These are phyloP conservation scores for Thera obeliscata DNA, from an alignment of 2,888 invertebrate genomes.

Conservation along the genomic window DNA sequence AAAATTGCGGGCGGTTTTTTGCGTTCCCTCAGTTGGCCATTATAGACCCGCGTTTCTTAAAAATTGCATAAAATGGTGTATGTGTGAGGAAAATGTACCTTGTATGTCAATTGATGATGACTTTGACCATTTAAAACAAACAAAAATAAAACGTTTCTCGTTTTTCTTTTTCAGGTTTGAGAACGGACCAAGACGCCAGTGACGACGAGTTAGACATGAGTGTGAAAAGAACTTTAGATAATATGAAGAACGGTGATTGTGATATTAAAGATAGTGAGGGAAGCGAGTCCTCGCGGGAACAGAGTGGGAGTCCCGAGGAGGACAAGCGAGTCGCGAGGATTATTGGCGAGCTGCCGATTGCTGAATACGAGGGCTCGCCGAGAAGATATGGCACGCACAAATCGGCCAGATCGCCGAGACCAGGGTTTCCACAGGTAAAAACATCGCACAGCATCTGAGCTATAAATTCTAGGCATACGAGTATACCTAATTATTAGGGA, in stretches of 20 bases:
- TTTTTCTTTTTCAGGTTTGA: slow-evolving; percentile 80
- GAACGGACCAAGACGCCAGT: slow-evolving; percentile 81
- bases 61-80: too few species aligned
- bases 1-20: too few species aligned
- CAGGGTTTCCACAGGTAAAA: slow-evolving; percentile 92
- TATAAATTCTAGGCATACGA: not conserved
- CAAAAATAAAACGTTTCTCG: slow-evolving; percentile 63
- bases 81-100: too few species aligned
- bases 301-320: slow-evolving; percentile 72
- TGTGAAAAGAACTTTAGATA: slow-evolving; percentile 81
- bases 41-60: too few species aligned
- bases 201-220: slow-evolving; percentile 80
- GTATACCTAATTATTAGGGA: not conserved
- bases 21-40: too few species aligned
- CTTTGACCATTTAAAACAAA: slow-evolving; percentile 25
- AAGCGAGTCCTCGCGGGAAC: slow-evolving; percentile 73
- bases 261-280: slow-evolving; percentile 77
- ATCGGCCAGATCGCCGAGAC: slow-evolving; percentile 90
- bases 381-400: slow-evolving; percentile 92
- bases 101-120: too few species aligned
- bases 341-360: slow-evolving; percentile 94
- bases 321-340: slow-evolving; percentile 85
- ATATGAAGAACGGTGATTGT: slow-evolving; percentile 81
- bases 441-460: not conserved
- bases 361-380: slow-evolving; percentile 96